phyloP scores from a whole-genome alignment of 1,140 invertebrate species.

The Solen grandis region DNA sequence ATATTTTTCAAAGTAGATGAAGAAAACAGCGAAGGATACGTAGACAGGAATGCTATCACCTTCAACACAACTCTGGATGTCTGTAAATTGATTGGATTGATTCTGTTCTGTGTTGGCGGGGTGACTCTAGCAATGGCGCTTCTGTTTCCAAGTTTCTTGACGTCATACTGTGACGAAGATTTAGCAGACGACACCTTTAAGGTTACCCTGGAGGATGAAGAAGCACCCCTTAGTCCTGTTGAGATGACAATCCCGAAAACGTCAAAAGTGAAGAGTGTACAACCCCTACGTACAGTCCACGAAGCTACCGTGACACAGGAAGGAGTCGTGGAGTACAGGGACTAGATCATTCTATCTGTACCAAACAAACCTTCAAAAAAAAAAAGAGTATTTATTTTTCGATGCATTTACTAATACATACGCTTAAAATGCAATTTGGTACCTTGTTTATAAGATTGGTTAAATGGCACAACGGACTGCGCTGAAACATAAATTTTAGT shows the following conservation, averaged over 20 bases:
- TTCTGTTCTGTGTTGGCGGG: constrained; percentile 83
- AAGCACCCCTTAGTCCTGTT: constrained; percentile 69
- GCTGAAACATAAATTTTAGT: neutral
- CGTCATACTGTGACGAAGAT: constrained; percentile 80
- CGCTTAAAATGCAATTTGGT: neutral
- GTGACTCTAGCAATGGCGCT: constrained; percentile 81
- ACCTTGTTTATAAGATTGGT: neutral
- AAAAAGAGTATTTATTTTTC: neutral
- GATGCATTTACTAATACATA: neutral
- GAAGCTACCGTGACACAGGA: constrained; percentile 48
- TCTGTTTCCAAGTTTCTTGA: constrained; percentile 82
- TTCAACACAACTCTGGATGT: constrained; percentile 83
- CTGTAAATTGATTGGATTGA: constrained; percentile 82
- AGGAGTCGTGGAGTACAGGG: constrained; percentile 46
- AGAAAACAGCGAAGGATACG: constrained; percentile 78
- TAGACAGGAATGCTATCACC: constrained; percentile 81
- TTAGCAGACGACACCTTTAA: constrained; percentile 54
- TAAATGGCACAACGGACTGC: neutral
- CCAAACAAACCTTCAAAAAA: neutral
- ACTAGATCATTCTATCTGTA: neutral
- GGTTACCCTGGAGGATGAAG: constrained; percentile 59
- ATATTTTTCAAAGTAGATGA: constrained; percentile 81
- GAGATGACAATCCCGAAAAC: constrained; percentile 76
- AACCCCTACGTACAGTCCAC: constrained; percentile 65
- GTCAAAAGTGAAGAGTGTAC: constrained; percentile 74